Conservation (phyloP, 2,888 invertebrate species). For the Hemithea aestivaria region DNA sequence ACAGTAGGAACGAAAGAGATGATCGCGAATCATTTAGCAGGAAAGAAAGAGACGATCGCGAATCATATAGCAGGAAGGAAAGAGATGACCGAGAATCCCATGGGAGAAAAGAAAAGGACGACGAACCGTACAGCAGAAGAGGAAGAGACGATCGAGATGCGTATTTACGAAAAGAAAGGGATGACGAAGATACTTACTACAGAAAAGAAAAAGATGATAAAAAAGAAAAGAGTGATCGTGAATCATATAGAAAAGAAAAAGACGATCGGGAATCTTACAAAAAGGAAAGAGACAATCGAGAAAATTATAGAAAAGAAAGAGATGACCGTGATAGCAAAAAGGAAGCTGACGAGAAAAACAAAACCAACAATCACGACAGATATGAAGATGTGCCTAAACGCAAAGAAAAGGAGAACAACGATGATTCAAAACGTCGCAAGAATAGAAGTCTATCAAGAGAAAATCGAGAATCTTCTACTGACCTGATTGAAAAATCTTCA, state of each 20-base stretch:
- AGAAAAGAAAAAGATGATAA: slow-evolving; percentile 28
- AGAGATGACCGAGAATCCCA: slow-evolving; percentile 28
- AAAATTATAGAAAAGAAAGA: slow-evolving; percentile 28
- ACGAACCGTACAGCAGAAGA: slow-evolving; percentile 30
- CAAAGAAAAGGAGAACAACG: slow-evolving; percentile 12
- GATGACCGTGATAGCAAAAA: slow-evolving; percentile 35
- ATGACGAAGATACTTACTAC: background rate
- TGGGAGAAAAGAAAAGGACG: slow-evolving; percentile 16
- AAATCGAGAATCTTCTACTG: slow-evolving; percentile 47
- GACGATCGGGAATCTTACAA: slow-evolving; percentile 20
- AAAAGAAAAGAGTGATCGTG: slow-evolving; percentile 43
- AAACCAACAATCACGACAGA: slow-evolving; percentile 34
- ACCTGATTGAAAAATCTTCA: slow-evolving; percentile 47
- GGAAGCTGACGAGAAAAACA: slow-evolving; percentile 32
- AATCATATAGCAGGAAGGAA: slow-evolving; percentile 29
- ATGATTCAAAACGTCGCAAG: slow-evolving; percentile 34
- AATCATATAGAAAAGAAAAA: slow-evolving; percentile 31
- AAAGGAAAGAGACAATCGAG: slow-evolving; percentile 26
- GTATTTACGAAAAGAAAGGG: background rate
- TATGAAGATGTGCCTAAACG: slow-evolving; percentile 38
- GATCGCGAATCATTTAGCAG: slow-evolving; percentile 19
- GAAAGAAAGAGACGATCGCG: slow-evolving; percentile 27
- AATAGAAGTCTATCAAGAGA: slow-evolving; percentile 48
- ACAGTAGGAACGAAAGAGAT: no score
- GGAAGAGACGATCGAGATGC: slow-evolving; percentile 17